These are phyloP conservation scores for Tribolium madens DNA, from an alignment of 1,140 invertebrate genomes.

Conservation along the genomic window DNA sequence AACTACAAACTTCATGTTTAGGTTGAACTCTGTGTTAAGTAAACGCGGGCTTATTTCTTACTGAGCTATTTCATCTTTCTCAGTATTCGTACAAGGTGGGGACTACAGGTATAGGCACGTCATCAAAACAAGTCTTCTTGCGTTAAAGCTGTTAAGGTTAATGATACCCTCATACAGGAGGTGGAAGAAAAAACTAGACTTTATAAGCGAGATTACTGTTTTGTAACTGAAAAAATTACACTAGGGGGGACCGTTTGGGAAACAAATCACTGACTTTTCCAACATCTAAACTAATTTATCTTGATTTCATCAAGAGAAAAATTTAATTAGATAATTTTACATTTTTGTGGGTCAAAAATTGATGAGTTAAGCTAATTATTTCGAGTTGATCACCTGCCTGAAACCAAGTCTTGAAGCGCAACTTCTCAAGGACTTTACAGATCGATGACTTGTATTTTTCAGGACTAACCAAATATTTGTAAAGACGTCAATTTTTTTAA, in stretches of 20 bases:
- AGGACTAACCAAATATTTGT: background rate
- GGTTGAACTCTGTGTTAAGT: constrained; percentile 25
- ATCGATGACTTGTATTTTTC: constrained; percentile 29
- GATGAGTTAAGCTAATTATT: background rate
- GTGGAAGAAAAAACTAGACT: constrained; percentile 27
- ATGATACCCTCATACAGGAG: constrained; percentile 24
- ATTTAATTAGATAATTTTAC: background rate
- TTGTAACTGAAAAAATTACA: constrained; percentile 3
- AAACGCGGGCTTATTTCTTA: constrained; percentile 40
- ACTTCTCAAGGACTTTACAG: constrained; percentile 26
- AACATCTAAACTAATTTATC: background rate
- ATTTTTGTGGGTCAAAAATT: background rate
- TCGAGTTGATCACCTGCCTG: background rate
- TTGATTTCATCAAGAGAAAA: background rate
- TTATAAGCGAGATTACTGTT: constrained; percentile 20
- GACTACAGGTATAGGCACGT: constrained; percentile 38
- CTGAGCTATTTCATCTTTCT: constrained; percentile 47
- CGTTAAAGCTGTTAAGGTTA: constrained; percentile 41
- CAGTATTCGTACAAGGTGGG: constrained; percentile 29
- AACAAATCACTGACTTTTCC: too few relatives aligned
- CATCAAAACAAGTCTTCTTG: constrained; percentile 38
- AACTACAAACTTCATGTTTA: constrained; percentile 38
- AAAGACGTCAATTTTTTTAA: too few relatives aligned
- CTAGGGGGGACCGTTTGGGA: background rate
- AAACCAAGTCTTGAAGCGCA: background rate